phyloP scores from a whole-genome alignment of 1,140 invertebrate genomes.

The Capitella teleta region DNA sequence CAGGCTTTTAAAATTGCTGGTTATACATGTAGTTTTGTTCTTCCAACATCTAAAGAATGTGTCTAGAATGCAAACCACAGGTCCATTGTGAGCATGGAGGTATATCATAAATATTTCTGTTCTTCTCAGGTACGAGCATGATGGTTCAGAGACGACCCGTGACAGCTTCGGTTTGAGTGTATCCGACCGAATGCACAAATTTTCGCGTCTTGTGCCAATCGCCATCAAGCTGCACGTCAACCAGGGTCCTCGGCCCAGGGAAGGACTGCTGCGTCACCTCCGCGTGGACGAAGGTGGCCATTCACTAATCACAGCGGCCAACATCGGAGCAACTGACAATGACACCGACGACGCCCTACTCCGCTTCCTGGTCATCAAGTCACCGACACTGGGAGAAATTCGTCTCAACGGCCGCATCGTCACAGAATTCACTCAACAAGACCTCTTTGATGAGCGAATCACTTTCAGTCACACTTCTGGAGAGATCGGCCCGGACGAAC shows the following conservation, averaged over 20 bases:
- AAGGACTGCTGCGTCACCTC: slow-evolving; percentile 24
- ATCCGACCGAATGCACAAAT: slow-evolving; percentile 37
- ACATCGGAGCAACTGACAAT: slow-evolving; percentile 37
- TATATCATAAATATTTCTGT: neutral
- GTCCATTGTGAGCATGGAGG: too few relatives aligned
- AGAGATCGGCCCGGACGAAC: slow-evolving; percentile 32
- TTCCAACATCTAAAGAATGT: too few relatives aligned
- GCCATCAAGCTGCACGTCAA: slow-evolving; percentile 39
- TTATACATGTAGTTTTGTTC: neutral
- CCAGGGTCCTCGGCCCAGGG: slow-evolving; percentile 32
- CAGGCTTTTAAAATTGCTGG: neutral
- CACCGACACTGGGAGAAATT: slow-evolving; percentile 31
- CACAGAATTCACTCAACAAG: slow-evolving; percentile 18
- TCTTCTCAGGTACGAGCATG: slow-evolving; percentile 34
- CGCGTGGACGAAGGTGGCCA: slow-evolving; percentile 32
- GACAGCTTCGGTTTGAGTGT: slow-evolving; percentile 38
- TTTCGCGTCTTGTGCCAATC: slow-evolving; percentile 33
- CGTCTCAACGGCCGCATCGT: neutral
- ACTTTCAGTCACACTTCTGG: slow-evolving; percentile 27
- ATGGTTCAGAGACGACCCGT: slow-evolving; percentile 32
- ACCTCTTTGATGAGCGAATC: slow-evolving; percentile 17
- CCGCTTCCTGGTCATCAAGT: slow-evolving; percentile 36
- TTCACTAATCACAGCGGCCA: slow-evolving; percentile 27
- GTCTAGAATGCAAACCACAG: too few relatives aligned
- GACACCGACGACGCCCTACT: slow-evolving; percentile 35